phyloP scores from a whole-genome alignment of 2,113 vertebrate genomes.

The Crotalus helleri region DNA sequence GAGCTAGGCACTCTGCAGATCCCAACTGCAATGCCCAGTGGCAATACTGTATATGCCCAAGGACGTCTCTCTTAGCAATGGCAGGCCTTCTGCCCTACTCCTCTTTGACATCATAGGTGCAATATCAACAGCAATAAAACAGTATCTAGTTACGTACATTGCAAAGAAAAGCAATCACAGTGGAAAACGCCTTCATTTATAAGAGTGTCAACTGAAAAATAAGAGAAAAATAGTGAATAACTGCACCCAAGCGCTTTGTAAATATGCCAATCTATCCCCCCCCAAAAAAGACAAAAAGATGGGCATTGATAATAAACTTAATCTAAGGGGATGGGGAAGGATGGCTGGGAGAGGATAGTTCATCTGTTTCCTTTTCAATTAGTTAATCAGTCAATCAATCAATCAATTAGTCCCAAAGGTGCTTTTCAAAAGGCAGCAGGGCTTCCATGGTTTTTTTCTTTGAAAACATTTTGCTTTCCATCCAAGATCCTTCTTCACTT shows the following conservation, averaged over 20 bases:
- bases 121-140: not conserved
- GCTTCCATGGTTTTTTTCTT: not conserved
- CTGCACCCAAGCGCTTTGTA: not conserved
- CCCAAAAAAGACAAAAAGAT: not conserved
- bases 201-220: not conserved
- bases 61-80: not conserved
- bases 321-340: not conserved
- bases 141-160: not conserved
- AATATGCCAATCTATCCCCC: not conserved
- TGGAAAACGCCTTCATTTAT: not conserved
- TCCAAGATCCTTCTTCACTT: too few relatives aligned
- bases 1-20: not conserved
- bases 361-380: not conserved
- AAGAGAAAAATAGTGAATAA: not conserved
- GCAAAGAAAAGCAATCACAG: not conserved
- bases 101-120: not conserved
- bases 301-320: not conserved
- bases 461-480: too few relatives aligned
- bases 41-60: not conserved
- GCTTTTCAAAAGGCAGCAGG: not conserved
- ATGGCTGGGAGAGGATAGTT: not conserved
- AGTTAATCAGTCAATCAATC: too few relatives aligned
- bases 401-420: not conserved
- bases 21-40: not conserved
- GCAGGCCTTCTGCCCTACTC: not conserved